Conservation (phyloP, 2,113 vertebrate genomes). For the Rhagologus leucostigma region DNA sequence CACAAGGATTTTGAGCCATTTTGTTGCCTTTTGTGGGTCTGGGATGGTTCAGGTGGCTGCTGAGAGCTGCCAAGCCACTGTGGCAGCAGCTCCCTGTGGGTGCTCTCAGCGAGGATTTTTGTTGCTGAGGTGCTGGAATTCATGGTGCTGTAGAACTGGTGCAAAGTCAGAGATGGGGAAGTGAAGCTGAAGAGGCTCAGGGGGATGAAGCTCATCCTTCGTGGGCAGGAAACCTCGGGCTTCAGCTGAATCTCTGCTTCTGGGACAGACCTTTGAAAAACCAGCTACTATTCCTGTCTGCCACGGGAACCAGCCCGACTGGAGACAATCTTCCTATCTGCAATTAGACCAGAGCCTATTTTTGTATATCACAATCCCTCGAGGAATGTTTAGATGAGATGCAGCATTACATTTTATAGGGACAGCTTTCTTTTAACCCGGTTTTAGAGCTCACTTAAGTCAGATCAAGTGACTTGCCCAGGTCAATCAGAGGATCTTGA, state of each 20-base stretch:
- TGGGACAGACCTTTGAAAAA: slow-evolving; percentile 35
- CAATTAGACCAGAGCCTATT: slow-evolving; percentile 53
- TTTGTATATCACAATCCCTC: background rate
- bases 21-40: background rate
- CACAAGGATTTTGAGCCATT: background rate
- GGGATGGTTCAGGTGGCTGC: background rate
- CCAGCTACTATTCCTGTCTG: background rate
- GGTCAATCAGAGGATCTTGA: background rate
- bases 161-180: background rate
- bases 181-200: background rate
- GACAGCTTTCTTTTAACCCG: slow-evolving; percentile 34
- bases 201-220: background rate
- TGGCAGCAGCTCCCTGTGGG: background rate
- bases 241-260: background rate
- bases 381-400: slow-evolving; percentile 48
- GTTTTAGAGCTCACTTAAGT: slow-evolving; percentile 4
- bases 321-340: slow-evolving; percentile 17
- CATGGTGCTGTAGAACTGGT: background rate
- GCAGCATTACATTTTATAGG: slow-evolving; percentile 16
- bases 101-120: background rate
- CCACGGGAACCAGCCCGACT: background rate
- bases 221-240: background rate
- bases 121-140: background rate
- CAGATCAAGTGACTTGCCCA: background rate
- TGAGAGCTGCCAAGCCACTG: background rate